phyloP scores from a whole-genome alignment of 2,888 invertebrate genomes.

The Synergus laeviventris region DNA sequence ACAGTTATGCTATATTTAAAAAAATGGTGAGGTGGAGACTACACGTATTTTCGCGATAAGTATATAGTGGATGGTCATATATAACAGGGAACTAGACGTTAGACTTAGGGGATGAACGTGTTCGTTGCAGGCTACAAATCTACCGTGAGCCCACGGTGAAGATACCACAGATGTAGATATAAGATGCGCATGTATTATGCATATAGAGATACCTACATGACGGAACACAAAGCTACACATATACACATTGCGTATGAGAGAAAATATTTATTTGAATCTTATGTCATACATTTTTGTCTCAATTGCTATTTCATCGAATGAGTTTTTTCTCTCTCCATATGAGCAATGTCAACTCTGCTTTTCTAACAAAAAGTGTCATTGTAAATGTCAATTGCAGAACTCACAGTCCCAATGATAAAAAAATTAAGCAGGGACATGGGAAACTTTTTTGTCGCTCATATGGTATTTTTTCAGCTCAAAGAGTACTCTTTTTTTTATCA shows the following conservation, averaged over 20 bases:
- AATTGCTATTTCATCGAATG: conserved; percentile 33
- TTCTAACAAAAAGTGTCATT: too few species aligned
- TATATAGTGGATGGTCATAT: conserved; percentile 64
- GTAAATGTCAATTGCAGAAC: too few species aligned
- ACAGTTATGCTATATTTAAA: background rate
- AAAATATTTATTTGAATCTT: conserved; percentile 28
- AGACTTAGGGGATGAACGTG: conserved; percentile 70
- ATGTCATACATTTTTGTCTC: conserved; percentile 38
- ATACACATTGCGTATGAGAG: conserved; percentile 38
- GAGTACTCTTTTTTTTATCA: too few species aligned
- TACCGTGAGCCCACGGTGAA: conserved; percentile 64
- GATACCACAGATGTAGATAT: conserved; percentile 50
- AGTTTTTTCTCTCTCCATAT: too few species aligned
- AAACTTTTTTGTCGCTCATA: too few species aligned
- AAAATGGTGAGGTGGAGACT: conserved; percentile 42
- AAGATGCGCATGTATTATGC: conserved; percentile 47
- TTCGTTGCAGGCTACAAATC: conserved; percentile 71
- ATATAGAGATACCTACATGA: conserved; percentile 40
- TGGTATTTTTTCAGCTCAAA: too few species aligned
- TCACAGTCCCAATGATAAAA: too few species aligned
- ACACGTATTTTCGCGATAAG: conserved; percentile 67
- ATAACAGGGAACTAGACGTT: conserved; percentile 65
- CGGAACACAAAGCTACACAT: conserved; percentile 45
- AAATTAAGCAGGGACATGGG: too few species aligned
- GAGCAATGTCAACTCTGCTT: too few species aligned